phyloP scores from a whole-genome alignment of 2,888 invertebrate species.

The Colletes collaris region DNA sequence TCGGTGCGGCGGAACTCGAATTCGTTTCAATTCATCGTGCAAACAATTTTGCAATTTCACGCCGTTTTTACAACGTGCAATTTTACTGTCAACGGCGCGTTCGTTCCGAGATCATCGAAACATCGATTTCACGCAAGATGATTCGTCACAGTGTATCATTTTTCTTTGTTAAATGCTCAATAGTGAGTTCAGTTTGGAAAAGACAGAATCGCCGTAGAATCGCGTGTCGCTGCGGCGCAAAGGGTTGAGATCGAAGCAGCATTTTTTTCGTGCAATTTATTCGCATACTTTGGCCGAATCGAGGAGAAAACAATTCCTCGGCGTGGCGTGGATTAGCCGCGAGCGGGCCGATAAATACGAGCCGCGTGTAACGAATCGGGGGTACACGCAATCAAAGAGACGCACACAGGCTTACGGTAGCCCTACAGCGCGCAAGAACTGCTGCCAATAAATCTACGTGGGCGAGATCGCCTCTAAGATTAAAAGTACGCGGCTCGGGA shows the following conservation, averaged over 20 bases:
- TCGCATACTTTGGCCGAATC: constrained; percentile 8
- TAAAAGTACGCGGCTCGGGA: constrained; percentile 60
- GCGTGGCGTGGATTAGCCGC: constrained; percentile 37
- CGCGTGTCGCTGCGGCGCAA: too few relatives aligned
- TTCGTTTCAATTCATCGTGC: constrained; percentile 39
- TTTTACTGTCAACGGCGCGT: too few relatives aligned
- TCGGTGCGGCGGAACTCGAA: constrained; percentile 32
- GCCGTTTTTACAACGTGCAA: neutral
- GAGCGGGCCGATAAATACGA: constrained; percentile 48
- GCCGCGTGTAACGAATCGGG: constrained; percentile 46
- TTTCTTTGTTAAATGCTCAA: too few relatives aligned
- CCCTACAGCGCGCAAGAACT: constrained; percentile 49
- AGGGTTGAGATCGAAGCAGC: neutral
- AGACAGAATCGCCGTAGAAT: too few relatives aligned
- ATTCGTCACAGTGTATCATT: too few relatives aligned
- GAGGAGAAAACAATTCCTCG: constrained; percentile 38
- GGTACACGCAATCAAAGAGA: constrained; percentile 50
- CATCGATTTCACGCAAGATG: too few relatives aligned
- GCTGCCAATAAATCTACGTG: constrained; percentile 71
- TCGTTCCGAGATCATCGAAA: too few relatives aligned
- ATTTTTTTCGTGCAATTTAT: constrained; percentile 5
- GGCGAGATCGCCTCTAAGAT: constrained; percentile 70
- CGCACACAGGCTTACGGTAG: constrained; percentile 39
- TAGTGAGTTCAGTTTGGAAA: too few relatives aligned
- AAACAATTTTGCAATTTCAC: constrained; percentile 36